Conservation (phyloP, 2,797 vertebrate genomes). For the Thamnophis elegans region DNA sequence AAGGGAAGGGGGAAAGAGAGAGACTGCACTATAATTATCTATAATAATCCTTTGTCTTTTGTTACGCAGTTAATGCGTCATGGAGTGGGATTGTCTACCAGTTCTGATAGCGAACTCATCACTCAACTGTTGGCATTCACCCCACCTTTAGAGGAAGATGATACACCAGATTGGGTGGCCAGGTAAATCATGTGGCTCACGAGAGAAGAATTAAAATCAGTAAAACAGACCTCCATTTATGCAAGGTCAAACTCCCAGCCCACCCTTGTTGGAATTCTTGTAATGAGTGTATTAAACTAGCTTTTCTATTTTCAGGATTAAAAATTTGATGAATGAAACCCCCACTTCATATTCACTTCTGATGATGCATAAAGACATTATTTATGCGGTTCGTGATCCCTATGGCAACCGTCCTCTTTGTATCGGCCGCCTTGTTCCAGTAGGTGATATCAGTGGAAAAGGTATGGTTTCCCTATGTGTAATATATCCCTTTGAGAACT, state of each 20-base stretch:
- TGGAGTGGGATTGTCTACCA: constrained; percentile 94
- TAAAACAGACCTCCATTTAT: not conserved
- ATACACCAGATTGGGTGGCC: constrained; percentile 93
- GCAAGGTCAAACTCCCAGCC: not conserved
- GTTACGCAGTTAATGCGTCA: constrained; percentile 89
- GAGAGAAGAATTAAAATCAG: not conserved
- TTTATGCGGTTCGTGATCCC: constrained; percentile 94
- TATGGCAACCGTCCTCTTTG: constrained; percentile 95
- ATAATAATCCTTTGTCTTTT: constrained; percentile 13
- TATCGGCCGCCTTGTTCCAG: constrained; percentile 88
- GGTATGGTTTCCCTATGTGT: constrained; percentile 69
- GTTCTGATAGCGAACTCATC: constrained; percentile 97
- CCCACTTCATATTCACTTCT: constrained; percentile 93
- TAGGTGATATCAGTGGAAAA: constrained; percentile 84
- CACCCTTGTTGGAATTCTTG: not conserved
- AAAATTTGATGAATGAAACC: constrained; percentile 94
- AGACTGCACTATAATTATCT: not conserved
- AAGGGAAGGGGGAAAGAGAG: no score
- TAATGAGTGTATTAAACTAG: constrained; percentile 1
- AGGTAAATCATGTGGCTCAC: constrained; percentile 72
- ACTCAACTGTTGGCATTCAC: constrained; percentile 95
- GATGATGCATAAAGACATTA: constrained; percentile 93
- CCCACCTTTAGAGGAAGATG: constrained; percentile 89
- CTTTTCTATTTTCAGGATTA: constrained; percentile 80
- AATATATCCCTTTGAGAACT: not conserved